These are phyloP conservation scores for Whitmania pigra DNA, from an alignment of 1,140 invertebrate genomes.

Conservation along the genomic window DNA sequence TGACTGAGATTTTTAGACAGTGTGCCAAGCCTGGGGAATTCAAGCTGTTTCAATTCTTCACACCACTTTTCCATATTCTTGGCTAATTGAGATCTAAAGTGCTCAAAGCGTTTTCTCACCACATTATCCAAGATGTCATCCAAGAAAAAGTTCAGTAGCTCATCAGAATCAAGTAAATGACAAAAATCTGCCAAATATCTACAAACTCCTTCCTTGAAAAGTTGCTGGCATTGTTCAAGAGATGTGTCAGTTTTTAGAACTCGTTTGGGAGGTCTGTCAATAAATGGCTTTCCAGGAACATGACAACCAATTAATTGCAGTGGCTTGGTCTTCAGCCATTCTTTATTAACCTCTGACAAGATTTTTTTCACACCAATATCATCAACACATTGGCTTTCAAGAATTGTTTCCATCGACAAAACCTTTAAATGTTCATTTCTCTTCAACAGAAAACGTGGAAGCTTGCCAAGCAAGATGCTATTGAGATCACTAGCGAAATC, in stretches of 20 bases:
- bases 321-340: constrained; percentile 14
- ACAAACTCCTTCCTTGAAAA: not conserved
- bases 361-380: not conserved
- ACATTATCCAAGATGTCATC: not conserved
- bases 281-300: not conserved
- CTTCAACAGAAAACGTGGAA: constrained; percentile 9
- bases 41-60: constrained; percentile 6
- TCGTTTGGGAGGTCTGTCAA: constrained; percentile 13
- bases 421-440: constrained; percentile 3
- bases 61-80: constrained; percentile 1
- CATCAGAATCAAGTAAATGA: constrained; percentile 14
- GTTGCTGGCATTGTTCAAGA: constrained; percentile 8
- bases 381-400: constrained; percentile 14
- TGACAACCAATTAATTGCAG: constrained; percentile 8
- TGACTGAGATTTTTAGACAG: no score
- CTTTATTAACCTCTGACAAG: not conserved
- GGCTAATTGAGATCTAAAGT: not conserved
- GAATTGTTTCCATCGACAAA: constrained; percentile 14
- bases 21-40: not conserved
- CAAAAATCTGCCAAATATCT: constrained; percentile 14
- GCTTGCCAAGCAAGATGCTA: constrained; percentile 12
- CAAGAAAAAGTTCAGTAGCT: not conserved
- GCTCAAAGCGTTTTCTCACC: not conserved
- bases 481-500: constrained; percentile 16
- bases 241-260: not conserved